Conservation (phyloP, 1,140 invertebrate genomes). For the Cryptotermes secundus region DNA sequence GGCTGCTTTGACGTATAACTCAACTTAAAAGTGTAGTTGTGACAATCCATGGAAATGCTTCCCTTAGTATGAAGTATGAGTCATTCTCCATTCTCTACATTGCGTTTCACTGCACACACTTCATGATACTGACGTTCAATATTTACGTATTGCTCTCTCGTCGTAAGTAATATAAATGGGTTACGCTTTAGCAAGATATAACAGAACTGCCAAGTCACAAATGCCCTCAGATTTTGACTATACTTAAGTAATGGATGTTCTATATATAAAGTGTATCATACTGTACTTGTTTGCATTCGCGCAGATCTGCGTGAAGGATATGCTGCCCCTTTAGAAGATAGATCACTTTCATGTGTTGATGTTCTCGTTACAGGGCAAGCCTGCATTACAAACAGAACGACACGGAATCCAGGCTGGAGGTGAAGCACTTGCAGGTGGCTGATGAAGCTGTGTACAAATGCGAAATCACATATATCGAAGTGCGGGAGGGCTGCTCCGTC, state of each 20-base stretch:
- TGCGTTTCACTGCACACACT: neutral
- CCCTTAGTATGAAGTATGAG: neutral
- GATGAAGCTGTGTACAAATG: constrained; percentile 84
- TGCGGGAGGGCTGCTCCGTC: constrained; percentile 72
- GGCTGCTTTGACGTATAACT: no score
- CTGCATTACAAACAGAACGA: constrained; percentile 64
- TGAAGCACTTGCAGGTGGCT: constrained; percentile 63
- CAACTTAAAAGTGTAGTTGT: no score
- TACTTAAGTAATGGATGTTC: neutral
- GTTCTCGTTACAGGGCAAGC: constrained; percentile 62
- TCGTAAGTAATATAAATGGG: neutral
- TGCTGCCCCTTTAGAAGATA: neutral
- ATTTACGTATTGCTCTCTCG: neutral
- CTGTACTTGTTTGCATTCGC: neutral
- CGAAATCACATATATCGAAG: constrained; percentile 80
- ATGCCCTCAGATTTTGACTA: neutral
- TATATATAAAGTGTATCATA: neutral
- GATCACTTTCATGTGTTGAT: neutral
- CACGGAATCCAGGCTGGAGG: constrained; percentile 65
- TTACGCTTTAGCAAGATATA: neutral
- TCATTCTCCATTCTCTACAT: no score
- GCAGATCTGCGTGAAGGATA: neutral
- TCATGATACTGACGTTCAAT: neutral
- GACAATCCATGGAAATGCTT: neutral
- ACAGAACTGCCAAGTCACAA: neutral